These are phyloP conservation scores for Apis cerana DNA, from an alignment of 1,140 invertebrate species.

Conservation along the genomic window DNA sequence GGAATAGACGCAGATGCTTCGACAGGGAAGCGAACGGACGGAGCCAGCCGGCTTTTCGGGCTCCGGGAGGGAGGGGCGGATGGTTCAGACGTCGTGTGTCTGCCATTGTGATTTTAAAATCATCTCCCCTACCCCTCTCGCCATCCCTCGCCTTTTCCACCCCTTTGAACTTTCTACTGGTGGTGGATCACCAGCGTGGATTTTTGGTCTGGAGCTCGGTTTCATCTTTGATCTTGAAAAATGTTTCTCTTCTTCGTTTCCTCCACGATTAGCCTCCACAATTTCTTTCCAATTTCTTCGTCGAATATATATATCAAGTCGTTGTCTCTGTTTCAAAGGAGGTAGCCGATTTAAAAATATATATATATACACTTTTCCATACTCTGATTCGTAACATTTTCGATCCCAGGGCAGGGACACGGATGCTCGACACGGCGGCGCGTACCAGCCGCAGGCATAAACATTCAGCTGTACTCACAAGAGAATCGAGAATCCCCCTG, in stretches of 20 bases:
- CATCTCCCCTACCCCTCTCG: conserved; percentile 55
- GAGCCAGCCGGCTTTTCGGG: conserved; percentile 57
- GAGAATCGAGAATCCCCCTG: conserved; percentile 20
- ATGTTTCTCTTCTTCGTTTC: neutral
- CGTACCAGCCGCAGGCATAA: conserved; percentile 41
- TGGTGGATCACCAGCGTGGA: neutral
- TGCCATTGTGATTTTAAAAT: conserved; percentile 79
- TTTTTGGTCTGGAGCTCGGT: neutral
- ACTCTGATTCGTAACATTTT: conserved; percentile 1
- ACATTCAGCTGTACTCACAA: conserved; percentile 58
- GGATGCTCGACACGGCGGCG: conserved; percentile 38
- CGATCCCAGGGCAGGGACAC: neutral
- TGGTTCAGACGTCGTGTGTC: conserved; percentile 73
- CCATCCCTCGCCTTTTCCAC: conserved; percentile 48
- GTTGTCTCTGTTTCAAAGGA: neutral
- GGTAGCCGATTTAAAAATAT: too few species aligned
- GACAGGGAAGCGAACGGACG: conserved; percentile 39
- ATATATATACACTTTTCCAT: neutral
- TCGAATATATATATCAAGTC: too few species aligned
- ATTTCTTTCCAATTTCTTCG: too few species aligned
- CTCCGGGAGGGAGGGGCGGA: conserved; percentile 57
- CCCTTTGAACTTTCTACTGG: conserved; percentile 48
- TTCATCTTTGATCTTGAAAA: conserved; percentile 37
- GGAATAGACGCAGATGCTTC: conserved; percentile 76
- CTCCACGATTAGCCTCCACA: neutral